Evolutionary conservation across 2,113 vertebrate species (phyloP).

Genomic region (Caloenas nicobarica): DNA sequence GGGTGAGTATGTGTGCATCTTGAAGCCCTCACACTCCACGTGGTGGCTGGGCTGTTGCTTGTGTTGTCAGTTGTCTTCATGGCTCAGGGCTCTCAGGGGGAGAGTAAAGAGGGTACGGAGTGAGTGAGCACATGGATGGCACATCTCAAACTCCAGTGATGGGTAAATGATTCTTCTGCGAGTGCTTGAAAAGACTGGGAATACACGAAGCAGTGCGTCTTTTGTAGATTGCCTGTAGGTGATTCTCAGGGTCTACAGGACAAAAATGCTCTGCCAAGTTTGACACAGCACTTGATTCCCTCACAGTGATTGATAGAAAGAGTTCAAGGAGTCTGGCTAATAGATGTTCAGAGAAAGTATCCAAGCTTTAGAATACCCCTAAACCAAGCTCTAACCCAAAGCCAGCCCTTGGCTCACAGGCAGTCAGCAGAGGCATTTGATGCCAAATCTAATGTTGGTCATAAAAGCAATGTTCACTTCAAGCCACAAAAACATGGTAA

Average conservation of each 20-base stretch:
- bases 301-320: not conserved
- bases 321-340: not conserved
- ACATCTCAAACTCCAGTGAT: not conserved
- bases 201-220: not conserved
- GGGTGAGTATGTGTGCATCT: not conserved
- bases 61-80: not conserved
- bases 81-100: not conserved
- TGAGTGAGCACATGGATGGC: not conserved
- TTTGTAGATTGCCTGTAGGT: not conserved
- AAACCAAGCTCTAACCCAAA: not conserved
- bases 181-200: not conserved
- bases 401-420: not conserved
- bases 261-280: not conserved
- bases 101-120: not conserved
- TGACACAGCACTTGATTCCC: not conserved
- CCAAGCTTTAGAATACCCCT: not conserved
- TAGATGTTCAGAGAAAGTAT: not conserved
- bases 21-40: not conserved
- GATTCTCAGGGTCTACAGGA: not conserved
- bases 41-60: rapidly evolving
- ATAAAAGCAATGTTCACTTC: not conserved
- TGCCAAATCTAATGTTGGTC: not conserved
- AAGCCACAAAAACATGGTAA: not conserved
- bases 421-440: not conserved
- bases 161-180: rapidly evolving